Evolutionary conservation across 37 sponge, comb jelly and placozoan genomes (phyloP).

Genomic region (Oopsacas minuta): DNA sequence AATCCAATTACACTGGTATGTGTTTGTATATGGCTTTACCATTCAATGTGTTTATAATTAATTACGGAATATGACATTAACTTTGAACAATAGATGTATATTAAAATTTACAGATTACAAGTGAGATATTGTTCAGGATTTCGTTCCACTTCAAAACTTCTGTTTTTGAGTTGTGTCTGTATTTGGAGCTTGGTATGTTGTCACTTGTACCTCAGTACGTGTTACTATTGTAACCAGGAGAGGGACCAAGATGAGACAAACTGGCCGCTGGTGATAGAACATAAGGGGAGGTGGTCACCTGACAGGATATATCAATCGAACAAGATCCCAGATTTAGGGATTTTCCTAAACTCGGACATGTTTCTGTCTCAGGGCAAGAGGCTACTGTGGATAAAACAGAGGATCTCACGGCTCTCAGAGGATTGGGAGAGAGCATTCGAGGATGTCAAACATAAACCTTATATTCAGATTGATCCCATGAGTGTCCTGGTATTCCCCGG

Average conservation of each 20-base stretch:
- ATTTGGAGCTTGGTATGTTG: neutral
- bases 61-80: no score
- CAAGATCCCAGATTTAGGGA: constrained; percentile 11
- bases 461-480: constrained; percentile 19
- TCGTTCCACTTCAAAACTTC: neutral
- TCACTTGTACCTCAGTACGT: neutral
- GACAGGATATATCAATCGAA: neutral
- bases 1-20: no score
- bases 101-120: neutral
- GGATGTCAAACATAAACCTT: neutral
- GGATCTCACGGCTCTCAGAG: constrained; percentile 35
- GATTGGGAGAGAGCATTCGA: constrained; percentile 16
- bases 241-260: neutral
- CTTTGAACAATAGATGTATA: no score
- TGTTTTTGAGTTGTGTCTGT: neutral
- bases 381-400: constrained; percentile 47
- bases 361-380: constrained; percentile 39
- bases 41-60: no score
- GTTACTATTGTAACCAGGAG: neutral
- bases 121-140: neutral
- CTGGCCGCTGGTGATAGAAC: neutral
- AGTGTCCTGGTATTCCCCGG: constrained; percentile 65
- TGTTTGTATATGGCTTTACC: no score
- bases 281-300: neutral
- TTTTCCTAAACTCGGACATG: constrained; percentile 29